phyloP scores from a whole-genome alignment of 2,888 invertebrate genomes.

The Ophion ellenae region DNA sequence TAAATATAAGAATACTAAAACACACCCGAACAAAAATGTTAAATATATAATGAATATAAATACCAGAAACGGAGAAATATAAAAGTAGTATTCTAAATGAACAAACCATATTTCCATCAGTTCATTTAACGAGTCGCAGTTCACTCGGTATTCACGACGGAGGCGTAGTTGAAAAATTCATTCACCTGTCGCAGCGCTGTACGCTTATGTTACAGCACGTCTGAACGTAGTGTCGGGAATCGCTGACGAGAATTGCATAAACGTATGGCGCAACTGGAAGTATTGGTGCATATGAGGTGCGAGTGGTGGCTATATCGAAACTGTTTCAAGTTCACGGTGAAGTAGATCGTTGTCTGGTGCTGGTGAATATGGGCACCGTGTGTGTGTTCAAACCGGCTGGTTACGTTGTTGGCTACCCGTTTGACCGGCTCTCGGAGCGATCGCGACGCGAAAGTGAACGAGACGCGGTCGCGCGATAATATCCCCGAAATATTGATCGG shows the following conservation, averaged over 20 bases:
- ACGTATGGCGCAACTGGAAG: constrained; percentile 48
- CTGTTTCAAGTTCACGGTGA: constrained; percentile 75
- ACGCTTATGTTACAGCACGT: constrained; percentile 3
- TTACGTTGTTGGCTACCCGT: constrained; percentile 37
- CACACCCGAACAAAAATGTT: too few relatives aligned
- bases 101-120: too few relatives aligned
- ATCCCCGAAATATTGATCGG: too few relatives aligned
- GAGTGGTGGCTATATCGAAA: constrained; percentile 69
- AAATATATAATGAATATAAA: too few relatives aligned
- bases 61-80: too few relatives aligned
- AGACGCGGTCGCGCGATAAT: constrained; percentile 12
- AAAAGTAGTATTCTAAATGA: too few relatives aligned
- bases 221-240: constrained; percentile 4
- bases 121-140: too few relatives aligned
- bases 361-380: neutral
- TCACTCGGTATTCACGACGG: too few relatives aligned
- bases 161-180: neutral
- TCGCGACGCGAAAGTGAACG: constrained; percentile 50
- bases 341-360: constrained; percentile 36
- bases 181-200: neutral
- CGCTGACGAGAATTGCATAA: constrained; percentile 68
- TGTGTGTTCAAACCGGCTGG: constrained; percentile 40
- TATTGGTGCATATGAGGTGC: constrained; percentile 61
- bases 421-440: constrained; percentile 33
- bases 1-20: too few relatives aligned